Evolutionary conservation across 2,888 invertebrate species (phyloP), one percentile per base, ranked within the genome.

Genomic region (Perithous albicinctus): DNA sequence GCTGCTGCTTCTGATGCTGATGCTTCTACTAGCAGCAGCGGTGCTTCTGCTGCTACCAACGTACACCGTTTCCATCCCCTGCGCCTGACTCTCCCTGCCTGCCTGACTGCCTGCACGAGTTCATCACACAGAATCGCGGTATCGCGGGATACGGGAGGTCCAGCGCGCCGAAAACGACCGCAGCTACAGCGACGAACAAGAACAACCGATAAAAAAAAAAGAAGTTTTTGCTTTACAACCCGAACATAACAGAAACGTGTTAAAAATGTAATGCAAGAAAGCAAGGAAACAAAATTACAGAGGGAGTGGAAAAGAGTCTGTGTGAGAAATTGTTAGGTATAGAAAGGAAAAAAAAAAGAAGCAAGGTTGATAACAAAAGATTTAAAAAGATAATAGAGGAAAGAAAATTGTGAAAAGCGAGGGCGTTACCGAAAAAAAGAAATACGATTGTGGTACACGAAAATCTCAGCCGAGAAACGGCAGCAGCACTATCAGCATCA

Each of bases 81-180:
- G 83, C 67, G 61, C 54, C 73, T 63, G 72, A 61, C 77, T 75
- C 54, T 54, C 69, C 66, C 66, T 48, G 61, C 64, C 61, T 67
- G 81, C 66, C 66, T 66, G 77, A 75, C 78, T 73, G 78, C 84
- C 76, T 66, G 80, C 85, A 85, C 82, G 86, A 85, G 85, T 86
- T 86, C 83, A 85, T 85, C 86, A 83, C 85, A 86, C 84, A 85
- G 87, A 90, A 87, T 89, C 88, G 87, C 88, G 88, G 88, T 88
- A 88, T 90, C 88, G 88, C 88, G 87, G 86, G 85, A 84, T 86
- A 85, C 87, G 85, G 85, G 82, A 85, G 88, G 89, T 89, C 88
- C 88, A 87, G 85, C 86, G 86, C 76, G 73, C 73, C 64, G 41
- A 70, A 48, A 35, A 64, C 29, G 18, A 63, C 35, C 6, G 26